Percentiles rank a stretch among this genome's conserved stretches.
Evolutionary conservation across 1,140 invertebrate species (phyloP).

Genomic region (Dufourea novaeangliae): DNA sequence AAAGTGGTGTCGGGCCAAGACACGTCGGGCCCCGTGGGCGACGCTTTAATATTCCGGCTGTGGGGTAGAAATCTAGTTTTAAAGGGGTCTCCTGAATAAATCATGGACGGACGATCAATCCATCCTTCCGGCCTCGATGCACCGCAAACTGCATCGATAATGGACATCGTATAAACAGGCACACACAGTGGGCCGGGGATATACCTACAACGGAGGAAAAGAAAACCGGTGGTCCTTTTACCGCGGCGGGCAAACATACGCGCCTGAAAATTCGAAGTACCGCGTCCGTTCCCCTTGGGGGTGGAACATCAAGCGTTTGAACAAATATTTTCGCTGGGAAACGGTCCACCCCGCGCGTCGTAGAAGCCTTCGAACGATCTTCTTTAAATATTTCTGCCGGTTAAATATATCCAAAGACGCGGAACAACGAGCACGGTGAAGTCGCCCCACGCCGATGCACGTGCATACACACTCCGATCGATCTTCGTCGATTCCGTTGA

Average conservation of each 20-base stretch:
- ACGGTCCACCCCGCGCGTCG: not conserved
- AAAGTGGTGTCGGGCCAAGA: not conserved
- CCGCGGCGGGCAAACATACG: constrained; percentile 35
- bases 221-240: constrained; percentile 17
- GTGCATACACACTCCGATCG: too few relatives aligned
- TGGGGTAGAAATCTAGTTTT: constrained; percentile 46
- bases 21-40: not conserved
- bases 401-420: constrained; percentile 26
- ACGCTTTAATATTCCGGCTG: constrained; percentile 36
- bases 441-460: constrained; percentile 39
- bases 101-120: constrained; percentile 43
- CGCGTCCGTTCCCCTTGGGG: not conserved
- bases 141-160: constrained; percentile 48
- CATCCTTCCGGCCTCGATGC: constrained; percentile 18
- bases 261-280: constrained; percentile 28
- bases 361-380: constrained; percentile 10
- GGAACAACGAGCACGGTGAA: constrained; percentile 34
- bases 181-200: constrained; percentile 26
- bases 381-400: constrained; percentile 49
- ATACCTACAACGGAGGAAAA: constrained; percentile 39
- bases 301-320: constrained; percentile 43
- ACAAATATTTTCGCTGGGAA: constrained; percentile 51
- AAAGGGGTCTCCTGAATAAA: constrained; percentile 44
- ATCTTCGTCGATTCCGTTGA: constrained; percentile 51
- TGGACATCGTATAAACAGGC: constrained; percentile 46